These are phyloP conservation scores for Drosophila arizonae DNA, from an alignment of 1,140 invertebrate species.

Conservation along the genomic window DNA sequence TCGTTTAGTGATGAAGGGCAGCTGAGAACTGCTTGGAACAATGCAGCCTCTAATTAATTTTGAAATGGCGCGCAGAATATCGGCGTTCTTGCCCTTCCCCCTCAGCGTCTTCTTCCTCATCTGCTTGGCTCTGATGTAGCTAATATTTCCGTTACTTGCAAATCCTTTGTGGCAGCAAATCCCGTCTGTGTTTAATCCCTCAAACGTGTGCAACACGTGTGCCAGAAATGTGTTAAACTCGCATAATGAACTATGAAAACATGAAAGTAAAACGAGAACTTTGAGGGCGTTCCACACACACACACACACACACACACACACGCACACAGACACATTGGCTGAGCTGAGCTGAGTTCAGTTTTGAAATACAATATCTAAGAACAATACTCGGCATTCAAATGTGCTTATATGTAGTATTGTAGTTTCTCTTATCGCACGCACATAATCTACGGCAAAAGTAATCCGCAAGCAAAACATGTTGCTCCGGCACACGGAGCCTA, in stretches of 20 bases:
- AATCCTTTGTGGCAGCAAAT: conserved; percentile 38
- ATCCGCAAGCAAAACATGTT: conserved; percentile 53
- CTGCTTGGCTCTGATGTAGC: conserved; percentile 21
- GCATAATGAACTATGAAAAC: conserved; percentile 55
- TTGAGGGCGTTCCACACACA: conserved; percentile 39
- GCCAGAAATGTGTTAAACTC: conserved; percentile 50
- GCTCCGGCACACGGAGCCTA: conserved; percentile 21
- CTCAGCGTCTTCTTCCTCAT: neutral
- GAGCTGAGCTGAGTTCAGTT: conserved; percentile 14
- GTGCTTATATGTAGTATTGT: conserved; percentile 17
- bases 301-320: conserved; percentile 12
- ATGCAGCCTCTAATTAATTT: conserved; percentile 32
- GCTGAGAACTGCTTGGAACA: conserved; percentile 22
- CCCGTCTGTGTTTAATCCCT: conserved; percentile 38
- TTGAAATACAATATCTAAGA: conserved; percentile 49
- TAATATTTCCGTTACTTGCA: conserved; percentile 50
- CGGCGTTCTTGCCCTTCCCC: neutral
- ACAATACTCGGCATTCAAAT: conserved; percentile 45
- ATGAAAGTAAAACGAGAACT: conserved; percentile 50
- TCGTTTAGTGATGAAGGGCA: conserved; percentile 2
- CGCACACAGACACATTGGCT: neutral
- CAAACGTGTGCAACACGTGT: conserved; percentile 61
- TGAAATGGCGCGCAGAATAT: conserved; percentile 15
- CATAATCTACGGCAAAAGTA: conserved; percentile 53
- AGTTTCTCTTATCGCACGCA: conserved; percentile 45